Percentiles rank a stretch among this genome's conserved stretches.
These are phyloP conservation scores for Pegoplata infirma DNA, from an alignment of 2,888 invertebrate genomes.

Conservation along the genomic window DNA sequence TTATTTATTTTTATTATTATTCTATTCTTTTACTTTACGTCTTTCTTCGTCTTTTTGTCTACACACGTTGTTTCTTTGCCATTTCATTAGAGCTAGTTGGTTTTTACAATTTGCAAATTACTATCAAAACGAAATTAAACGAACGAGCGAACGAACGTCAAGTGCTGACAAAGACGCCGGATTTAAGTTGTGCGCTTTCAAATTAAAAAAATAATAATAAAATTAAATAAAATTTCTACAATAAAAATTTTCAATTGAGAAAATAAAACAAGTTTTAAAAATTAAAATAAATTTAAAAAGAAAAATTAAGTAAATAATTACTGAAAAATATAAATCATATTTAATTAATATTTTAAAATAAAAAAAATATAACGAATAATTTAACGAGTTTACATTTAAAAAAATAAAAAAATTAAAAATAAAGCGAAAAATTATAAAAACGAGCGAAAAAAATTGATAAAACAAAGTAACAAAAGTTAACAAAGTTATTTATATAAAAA, in stretches of 20 bases:
- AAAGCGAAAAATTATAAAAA: neutral
- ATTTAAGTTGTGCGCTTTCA: slow-evolving; percentile 27
- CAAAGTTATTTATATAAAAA: slow-evolving; percentile 17
- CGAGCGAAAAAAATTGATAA: neutral
- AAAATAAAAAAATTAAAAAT: neutral
- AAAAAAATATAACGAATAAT: neutral
- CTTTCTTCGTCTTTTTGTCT: too few species aligned
- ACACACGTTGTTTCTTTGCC: neutral
- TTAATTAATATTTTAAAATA: too few species aligned
- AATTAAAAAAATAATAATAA: slow-evolving; percentile 44
- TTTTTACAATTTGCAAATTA: slow-evolving; percentile 31
- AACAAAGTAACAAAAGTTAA: neutral
- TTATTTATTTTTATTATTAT: neutral
- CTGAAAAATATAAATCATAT: neutral
- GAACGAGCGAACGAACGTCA: slow-evolving; percentile 71
- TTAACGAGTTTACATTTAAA: neutral
- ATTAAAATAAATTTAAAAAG: slow-evolving; percentile 24
- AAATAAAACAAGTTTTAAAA: slow-evolving; percentile 26
- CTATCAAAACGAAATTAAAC: slow-evolving; percentile 74
- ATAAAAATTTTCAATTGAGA: slow-evolving; percentile 1
- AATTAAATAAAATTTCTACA: slow-evolving; percentile 9
- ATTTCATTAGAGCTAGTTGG: slow-evolving; percentile 20
- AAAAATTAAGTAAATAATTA: slow-evolving; percentile 9
- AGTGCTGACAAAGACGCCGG: slow-evolving; percentile 46
- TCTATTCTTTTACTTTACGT: too few species aligned